phyloP scores from a whole-genome alignment of 2,113 vertebrate species.

The Spermophilus dauricus region DNA sequence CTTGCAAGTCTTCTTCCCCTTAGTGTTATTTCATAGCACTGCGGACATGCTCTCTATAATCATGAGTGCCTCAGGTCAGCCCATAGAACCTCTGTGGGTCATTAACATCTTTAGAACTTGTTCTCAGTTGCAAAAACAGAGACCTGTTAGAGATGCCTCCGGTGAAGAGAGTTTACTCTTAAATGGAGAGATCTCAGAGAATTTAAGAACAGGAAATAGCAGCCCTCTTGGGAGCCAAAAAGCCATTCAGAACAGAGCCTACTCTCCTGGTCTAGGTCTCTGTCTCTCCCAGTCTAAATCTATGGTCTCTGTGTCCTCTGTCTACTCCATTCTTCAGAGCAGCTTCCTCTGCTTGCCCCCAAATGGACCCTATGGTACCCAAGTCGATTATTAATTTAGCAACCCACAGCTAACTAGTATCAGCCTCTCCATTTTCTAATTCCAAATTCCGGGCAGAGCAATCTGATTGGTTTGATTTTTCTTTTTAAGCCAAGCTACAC shows the following conservation, averaged over 20 bases:
- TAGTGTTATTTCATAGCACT: background rate
- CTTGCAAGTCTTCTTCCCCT: background rate
- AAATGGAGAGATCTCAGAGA: background rate
- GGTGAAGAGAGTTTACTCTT: background rate
- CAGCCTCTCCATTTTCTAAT: background rate
- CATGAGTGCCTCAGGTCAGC: background rate
- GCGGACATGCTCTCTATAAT: background rate
- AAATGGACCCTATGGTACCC: too few species aligned
- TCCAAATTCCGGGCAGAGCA: background rate
- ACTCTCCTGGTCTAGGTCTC: background rate
- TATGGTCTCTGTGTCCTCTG: background rate
- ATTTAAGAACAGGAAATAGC: background rate
- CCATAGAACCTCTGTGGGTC: background rate
- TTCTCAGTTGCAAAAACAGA: background rate
- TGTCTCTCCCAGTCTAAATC: background rate
- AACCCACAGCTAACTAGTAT: background rate
- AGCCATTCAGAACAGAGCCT: background rate
- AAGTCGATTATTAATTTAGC: background rate
- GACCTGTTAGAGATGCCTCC: background rate
- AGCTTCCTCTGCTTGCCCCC: background rate
- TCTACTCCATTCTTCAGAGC: background rate
- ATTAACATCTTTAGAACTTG: background rate
- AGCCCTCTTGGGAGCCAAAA: background rate
- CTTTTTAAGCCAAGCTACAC: constrained; percentile 11
- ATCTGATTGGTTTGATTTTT: background rate